A percentile compares a stretch with the other conserved stretches of the same genome.
phyloP scores from a whole-genome alignment of 2,797 vertebrate genomes.

The Hemitrygon akajei region DNA sequence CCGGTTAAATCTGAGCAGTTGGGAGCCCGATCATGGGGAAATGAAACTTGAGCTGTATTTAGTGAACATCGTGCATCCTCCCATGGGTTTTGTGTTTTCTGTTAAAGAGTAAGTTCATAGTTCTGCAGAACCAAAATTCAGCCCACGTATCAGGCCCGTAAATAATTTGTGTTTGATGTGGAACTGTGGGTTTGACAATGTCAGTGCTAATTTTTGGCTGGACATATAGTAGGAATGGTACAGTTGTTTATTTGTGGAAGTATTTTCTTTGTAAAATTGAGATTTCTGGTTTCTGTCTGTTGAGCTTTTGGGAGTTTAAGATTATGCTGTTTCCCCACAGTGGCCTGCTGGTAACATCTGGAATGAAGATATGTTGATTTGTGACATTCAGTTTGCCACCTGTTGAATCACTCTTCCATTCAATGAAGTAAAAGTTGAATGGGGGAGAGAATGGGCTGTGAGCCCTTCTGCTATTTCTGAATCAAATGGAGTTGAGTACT shows the following conservation, averaged over 20 bases:
- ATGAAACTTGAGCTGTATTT: neutral
- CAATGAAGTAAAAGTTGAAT: neutral
- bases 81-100: neutral
- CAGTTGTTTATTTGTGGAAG: neutral
- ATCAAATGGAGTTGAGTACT: neutral
- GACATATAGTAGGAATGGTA: neutral
- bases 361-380: neutral
- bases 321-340: neutral
- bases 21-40: neutral
- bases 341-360: neutral
- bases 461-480: neutral
- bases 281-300: neutral
- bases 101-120: neutral
- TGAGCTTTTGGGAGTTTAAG: neutral
- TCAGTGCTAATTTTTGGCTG: neutral
- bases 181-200: neutral
- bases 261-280: neutral
- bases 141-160: neutral
- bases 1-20: neutral
- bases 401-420: neutral
- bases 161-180: neutral
- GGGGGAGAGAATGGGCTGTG: too few species aligned
- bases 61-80: neutral
- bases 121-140: neutral
- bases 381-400: neutral